Base-by-base conservation (phyloP, 1,140 invertebrate species). In the Nasonia giraulti region DNA sequence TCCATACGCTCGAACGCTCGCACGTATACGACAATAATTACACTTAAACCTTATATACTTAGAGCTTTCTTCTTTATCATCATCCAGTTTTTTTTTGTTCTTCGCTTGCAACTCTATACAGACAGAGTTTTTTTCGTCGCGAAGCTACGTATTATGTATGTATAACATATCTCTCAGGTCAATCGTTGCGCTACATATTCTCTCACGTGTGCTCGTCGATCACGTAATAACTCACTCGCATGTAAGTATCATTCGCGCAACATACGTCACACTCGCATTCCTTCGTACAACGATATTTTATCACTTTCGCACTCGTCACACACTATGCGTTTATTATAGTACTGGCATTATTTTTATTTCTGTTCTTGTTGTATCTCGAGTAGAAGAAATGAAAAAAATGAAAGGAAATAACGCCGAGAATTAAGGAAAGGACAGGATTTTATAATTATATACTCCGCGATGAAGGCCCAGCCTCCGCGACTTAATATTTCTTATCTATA, bases 391-490 rank as follows among this genome's bases (percentile, higher is more conserved):
- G 20, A 75, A 75, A 37, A 44, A n/a, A 20, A 20, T 44, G 33
- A 37, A n/a, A 75, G 6, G 73, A n/a, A 75, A 44, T 75, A 37
- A 75, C 0, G 55, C 3, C 17, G 55, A 62, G 55, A 62, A 62
- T 27, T 27, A 27, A 62, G 20, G 47, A 50, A 50, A 50, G 47
- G 12, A 50, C 12, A 50, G 14, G n/a, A 62, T 62, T 62, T 47
- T 40, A 6, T 75, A 40, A 17, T 33, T 71, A 27, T 20, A 66
- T 12, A 14, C 27, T 10, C 23, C 20, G 33, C 14, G 69, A 6
- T 76, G 62, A 87, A 90, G 90, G 89, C 90, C 90, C 91, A 90
- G 90, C 90, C 90, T 75, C 80, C 66, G 77, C 33, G 50, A n/a
- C n/a, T 84, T 84, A 74, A 73, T 71, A 66, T 62, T 20, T 62